Evolutionary conservation across 2,797 vertebrate genomes (phyloP), one percentile per base, ranked within the genome.

Genomic region (Sandelia bainsii): DNA sequence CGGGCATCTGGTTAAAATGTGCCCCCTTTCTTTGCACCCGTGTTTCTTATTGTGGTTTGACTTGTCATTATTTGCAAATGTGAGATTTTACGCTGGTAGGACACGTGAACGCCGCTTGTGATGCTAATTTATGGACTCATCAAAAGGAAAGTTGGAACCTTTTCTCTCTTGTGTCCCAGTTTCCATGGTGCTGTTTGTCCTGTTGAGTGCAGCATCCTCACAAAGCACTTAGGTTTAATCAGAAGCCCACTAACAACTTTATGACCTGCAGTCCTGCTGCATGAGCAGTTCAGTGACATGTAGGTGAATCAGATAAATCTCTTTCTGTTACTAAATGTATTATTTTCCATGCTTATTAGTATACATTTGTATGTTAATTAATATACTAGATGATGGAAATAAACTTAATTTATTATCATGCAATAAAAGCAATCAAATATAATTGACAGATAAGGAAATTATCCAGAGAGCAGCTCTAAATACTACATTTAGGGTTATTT

Each of bases 1-100:
- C 1, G 53, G 66, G 79, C 93, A 93, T 92, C 92, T 94, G 93
- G 88, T 93, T 91, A 77, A 93, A 92, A 93, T 90, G 93, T 93
- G 62, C 82, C 88, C 71, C 80, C 80, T 90, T 92, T 94, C 90
- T 92, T 61, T 79, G 19, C 75, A 64, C 51, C 12, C 90, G 86
- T 94, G 93, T 94, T 84, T 74, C 75, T 78, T 74, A 77, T 94
- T 94, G 93, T 94, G 54, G 2, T 32, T 6, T 6, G 22, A 45
- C 91, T 86, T 94, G 93, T 95, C 86, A 75, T 85, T 92, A 90
- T 93, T 94, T 92, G 91, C 88, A 82, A 85, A 81, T 81, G 88
- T 72, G 87, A 72, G 90, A 83, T 90, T 87, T 92, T 88, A 80
- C 87, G 90, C 82, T 58, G 78, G 69, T 76, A 10, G 75, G 84